Evolutionary conservation across 2,888 invertebrate genomes (phyloP).

Genomic region (Diadegma fenestrale): DNA sequence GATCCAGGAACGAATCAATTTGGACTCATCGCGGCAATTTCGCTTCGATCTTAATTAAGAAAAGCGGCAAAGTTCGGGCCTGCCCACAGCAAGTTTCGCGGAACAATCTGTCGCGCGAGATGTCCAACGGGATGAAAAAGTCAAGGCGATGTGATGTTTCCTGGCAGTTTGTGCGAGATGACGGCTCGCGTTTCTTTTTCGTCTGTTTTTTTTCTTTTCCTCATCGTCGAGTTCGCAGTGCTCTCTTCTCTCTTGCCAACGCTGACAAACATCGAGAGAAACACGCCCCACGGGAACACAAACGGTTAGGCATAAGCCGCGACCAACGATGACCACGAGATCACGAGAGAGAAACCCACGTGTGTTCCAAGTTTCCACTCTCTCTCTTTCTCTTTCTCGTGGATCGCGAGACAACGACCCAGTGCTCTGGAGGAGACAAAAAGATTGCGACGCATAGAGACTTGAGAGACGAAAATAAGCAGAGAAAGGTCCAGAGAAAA

Average conservation of each 20-base stretch:
- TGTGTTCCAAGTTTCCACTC: background rate
- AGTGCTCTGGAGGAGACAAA: slow-evolving; percentile 58
- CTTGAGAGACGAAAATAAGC: slow-evolving; percentile 47
- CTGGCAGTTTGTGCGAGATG: slow-evolving; percentile 51
- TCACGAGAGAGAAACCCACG: slow-evolving; percentile 45
- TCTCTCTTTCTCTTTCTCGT: slow-evolving; percentile 10
- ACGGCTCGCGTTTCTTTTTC: slow-evolving; percentile 46
- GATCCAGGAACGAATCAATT: background rate
- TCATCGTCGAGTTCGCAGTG: slow-evolving; percentile 32
- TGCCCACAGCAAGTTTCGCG: slow-evolving; percentile 8
- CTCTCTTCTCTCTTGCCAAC: slow-evolving; percentile 30
- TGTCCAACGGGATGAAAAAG: background rate
- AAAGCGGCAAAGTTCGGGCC: slow-evolving; percentile 9
- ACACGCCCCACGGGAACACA: slow-evolving; percentile 70
- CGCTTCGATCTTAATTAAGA: slow-evolving; percentile 1
- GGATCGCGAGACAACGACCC: slow-evolving; percentile 56
- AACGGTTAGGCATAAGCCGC: slow-evolving; percentile 44
- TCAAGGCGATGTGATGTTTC: slow-evolving; percentile 33
- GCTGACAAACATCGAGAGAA: slow-evolving; percentile 69
- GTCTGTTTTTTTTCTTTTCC: slow-evolving; percentile 23
- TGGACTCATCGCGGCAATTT: background rate
- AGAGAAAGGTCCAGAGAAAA: slow-evolving; percentile 53
- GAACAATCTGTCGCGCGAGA: slow-evolving; percentile 13
- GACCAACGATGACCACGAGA: slow-evolving; percentile 54
- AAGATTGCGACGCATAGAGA: slow-evolving; percentile 53